phyloP scores from a whole-genome alignment of 2,797 vertebrate genomes.

The Corythornis leucogaster region DNA sequence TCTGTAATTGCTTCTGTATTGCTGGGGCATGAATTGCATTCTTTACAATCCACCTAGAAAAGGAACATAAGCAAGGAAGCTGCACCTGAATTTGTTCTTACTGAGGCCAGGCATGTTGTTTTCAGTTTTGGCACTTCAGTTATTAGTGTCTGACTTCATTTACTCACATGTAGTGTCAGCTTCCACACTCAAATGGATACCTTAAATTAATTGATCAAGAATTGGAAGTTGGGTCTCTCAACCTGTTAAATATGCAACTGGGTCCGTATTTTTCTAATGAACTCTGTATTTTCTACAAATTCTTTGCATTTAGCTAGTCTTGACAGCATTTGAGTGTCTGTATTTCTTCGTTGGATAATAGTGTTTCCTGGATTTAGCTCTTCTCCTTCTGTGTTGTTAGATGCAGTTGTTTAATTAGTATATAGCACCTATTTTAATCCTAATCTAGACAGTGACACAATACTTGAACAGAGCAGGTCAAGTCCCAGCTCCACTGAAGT shows the following conservation, averaged over 20 bases:
- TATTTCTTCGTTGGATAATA: slow-evolving; percentile 3
- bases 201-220: slow-evolving; percentile 27
- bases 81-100: not conserved
- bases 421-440: not conserved
- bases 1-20: slow-evolving; percentile 65
- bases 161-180: not conserved
- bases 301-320: not conserved
- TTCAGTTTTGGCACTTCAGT: not conserved
- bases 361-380: not conserved
- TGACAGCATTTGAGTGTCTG: not conserved
- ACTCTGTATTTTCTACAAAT: not conserved
- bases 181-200: not conserved
- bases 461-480: not conserved
- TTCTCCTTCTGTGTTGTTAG: not conserved
- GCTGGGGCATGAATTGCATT: slow-evolving; percentile 41
- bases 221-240: not conserved
- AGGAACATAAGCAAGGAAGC: not conserved
- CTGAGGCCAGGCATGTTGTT: not conserved
- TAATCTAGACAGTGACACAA: rapidly evolving
- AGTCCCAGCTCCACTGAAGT: not conserved
- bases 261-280: slow-evolving; percentile 6
- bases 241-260: not conserved
- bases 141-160: not conserved
- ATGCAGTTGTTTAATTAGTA: not conserved
- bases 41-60: slow-evolving; percentile 28